phyloP scores from a whole-genome alignment of 2,888 invertebrate genomes.

The Morpho deidamia region DNA sequence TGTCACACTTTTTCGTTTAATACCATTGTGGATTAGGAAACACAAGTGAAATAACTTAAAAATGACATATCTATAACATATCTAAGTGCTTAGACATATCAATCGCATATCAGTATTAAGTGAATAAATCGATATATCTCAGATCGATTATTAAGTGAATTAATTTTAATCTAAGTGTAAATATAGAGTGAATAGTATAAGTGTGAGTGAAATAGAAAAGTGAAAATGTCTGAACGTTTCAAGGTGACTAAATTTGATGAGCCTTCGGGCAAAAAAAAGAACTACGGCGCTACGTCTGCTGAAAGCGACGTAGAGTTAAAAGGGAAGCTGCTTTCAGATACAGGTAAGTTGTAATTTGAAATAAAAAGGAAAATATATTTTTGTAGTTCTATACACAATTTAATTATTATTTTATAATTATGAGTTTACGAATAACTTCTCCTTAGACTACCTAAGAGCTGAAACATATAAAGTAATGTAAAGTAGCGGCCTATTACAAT shows the following conservation, averaged over 20 bases:
- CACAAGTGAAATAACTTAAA: not conserved
- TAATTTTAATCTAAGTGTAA: constrained; percentile 3
- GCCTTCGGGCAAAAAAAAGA: constrained; percentile 70
- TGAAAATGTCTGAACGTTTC: constrained; percentile 79
- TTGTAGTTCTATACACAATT: not conserved
- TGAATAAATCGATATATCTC: too few species aligned
- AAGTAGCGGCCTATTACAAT: too few species aligned
- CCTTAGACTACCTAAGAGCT: too few species aligned
- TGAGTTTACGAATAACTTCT: too few species aligned
- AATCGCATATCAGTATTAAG: constrained; percentile 6
- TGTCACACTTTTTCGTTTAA: too few species aligned
- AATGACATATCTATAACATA: constrained; percentile 23
- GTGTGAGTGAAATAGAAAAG: constrained; percentile 26
- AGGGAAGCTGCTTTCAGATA: constrained; percentile 61
- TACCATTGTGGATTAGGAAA: not conserved
- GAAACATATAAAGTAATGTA: too few species aligned
- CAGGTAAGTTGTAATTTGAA: constrained; percentile 47
- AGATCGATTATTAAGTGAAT: constrained; percentile 25
- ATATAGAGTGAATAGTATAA: constrained; percentile 1
- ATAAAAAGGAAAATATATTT: not conserved
- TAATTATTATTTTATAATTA: too few species aligned
- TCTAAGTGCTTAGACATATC: constrained; percentile 18
- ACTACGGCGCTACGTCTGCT: constrained; percentile 79
- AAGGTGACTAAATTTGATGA: constrained; percentile 80
- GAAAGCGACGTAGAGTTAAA: constrained; percentile 65